Evolutionary conservation across 2,888 invertebrate genomes (phyloP), one percentile per base, ranked within the genome.

Genomic region (Campoplex capitator): DNA sequence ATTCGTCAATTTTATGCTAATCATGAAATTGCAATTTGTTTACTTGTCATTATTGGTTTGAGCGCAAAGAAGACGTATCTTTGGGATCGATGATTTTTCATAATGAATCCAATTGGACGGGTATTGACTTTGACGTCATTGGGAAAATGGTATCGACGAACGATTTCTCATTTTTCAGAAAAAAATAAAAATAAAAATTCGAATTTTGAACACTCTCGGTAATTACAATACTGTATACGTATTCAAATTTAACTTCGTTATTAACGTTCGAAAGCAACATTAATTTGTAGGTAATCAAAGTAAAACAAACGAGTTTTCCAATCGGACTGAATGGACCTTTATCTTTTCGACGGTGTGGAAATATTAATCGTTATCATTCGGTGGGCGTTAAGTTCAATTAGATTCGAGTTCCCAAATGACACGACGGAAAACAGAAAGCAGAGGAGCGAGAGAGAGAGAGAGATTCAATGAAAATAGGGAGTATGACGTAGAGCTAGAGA

Each of bases 351-450:
- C 13, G 13, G 28, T 13, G 13, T 4, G 13, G 58, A 11, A 58
- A 58, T 58, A 58, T 58, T n/a, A 58, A 58, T 58, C 58, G 58
- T 58, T 58, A 58, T 58, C 28, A 28, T 58, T 28, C 58, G 58
- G 58, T 13, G 58, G 58, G 38, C 58, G 58, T 58, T 58, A 58
- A 58, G 28, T 58, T 68, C 68, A 68, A 54, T 56, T 70, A 28
- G n/a, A 58, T 58, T 80, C 18, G 70, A 32, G 48, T 48, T 70
- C 7, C 48, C 23, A n/a, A 48, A 70, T 70, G 70, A 70, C 11
- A 48, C 16, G 28, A 70, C 70, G 28, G 45, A 70, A 8, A 28
- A 48, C 45, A 28, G 70, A 28, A 70, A 13, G 28, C 13, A 28
- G 7, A 48, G 1, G 38, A 6, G 2, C 3, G 70, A 28, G 70